Evolutionary conservation across 2,797 vertebrate species (phyloP).

Genomic region (Clarias pachynema): DNA sequence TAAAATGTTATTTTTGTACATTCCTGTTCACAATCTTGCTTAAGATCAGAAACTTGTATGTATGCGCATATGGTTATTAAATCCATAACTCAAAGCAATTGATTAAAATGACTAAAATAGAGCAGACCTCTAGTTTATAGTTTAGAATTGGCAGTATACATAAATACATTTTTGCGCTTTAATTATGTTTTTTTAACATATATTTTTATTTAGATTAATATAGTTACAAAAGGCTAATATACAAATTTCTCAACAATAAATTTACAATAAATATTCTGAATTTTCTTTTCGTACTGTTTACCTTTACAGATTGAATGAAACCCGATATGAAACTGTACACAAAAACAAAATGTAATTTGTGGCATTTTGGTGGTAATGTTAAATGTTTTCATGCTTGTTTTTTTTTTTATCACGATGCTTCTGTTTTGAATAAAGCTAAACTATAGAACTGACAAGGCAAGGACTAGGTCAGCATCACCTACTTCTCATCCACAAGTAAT

Average conservation of each 20-base stretch:
- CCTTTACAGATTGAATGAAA: background rate
- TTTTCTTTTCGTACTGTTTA: background rate
- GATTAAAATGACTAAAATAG: background rate
- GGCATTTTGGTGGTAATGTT: background rate
- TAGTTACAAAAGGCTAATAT: background rate
- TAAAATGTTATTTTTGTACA: background rate
- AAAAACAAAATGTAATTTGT: background rate
- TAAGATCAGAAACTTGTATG: background rate
- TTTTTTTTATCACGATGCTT: background rate
- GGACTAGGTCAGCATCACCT: background rate
- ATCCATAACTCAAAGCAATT: background rate
- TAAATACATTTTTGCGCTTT: background rate
- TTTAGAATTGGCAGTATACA: background rate
- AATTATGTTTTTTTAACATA: background rate
- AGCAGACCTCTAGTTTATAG: background rate
- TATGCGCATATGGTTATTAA: background rate
- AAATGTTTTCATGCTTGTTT: background rate
- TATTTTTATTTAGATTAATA: background rate
- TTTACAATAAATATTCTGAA: background rate
- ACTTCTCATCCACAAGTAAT: no score
- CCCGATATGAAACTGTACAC: background rate
- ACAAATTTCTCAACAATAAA: background rate
- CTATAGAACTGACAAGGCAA: background rate
- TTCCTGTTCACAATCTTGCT: background rate
- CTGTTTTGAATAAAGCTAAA: background rate